A percentile compares a stretch with the other conserved stretches of the same genome.
phyloP scores from a whole-genome alignment of 2,888 invertebrate species.

The Papilio protenor region DNA sequence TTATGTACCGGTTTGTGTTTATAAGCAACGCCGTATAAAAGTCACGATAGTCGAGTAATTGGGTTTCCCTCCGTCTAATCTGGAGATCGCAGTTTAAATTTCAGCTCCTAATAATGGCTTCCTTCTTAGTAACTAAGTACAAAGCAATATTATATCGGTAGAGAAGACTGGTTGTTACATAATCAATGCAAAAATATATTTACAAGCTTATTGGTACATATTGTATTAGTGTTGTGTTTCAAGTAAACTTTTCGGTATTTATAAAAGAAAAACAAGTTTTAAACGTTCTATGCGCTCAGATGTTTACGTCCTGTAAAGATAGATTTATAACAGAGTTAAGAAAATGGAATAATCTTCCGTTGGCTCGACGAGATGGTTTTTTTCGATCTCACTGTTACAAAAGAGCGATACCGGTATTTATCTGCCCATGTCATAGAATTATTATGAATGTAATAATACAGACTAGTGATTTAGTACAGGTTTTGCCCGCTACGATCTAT shows the following conservation, averaged over 20 bases:
- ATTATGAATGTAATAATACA: conserved; percentile 70
- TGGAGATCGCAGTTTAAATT: conserved; percentile 11
- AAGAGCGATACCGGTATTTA: conserved; percentile 45
- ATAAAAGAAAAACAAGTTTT: conserved; percentile 14
- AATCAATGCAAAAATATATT: not conserved
- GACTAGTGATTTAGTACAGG: conserved; percentile 82
- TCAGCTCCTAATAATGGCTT: conserved; percentile 5
- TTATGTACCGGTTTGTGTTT: conserved; percentile 21
- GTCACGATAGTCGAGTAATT: conserved; percentile 20
- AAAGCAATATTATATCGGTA: not conserved
- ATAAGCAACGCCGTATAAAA: conserved; percentile 7
- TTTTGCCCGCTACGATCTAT: conserved; percentile 80
- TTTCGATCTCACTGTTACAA: conserved; percentile 39
- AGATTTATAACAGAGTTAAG: conserved; percentile 42
- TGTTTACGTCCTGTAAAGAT: conserved; percentile 35
- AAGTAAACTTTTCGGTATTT: conserved; percentile 1
- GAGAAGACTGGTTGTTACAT: not conserved
- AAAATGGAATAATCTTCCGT: conserved; percentile 41
- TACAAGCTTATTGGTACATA: not conserved
- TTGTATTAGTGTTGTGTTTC: not conserved
- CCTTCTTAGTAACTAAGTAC: not conserved
- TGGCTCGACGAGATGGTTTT: conserved; percentile 22
- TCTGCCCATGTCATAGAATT: conserved; percentile 44
- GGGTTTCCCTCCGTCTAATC: conserved; percentile 13
- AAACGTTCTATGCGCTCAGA: conserved; percentile 12